These are phyloP conservation scores for Nothoprocta pentlandii DNA, from an alignment of 2,113 vertebrate genomes.

Conservation along the genomic window DNA sequence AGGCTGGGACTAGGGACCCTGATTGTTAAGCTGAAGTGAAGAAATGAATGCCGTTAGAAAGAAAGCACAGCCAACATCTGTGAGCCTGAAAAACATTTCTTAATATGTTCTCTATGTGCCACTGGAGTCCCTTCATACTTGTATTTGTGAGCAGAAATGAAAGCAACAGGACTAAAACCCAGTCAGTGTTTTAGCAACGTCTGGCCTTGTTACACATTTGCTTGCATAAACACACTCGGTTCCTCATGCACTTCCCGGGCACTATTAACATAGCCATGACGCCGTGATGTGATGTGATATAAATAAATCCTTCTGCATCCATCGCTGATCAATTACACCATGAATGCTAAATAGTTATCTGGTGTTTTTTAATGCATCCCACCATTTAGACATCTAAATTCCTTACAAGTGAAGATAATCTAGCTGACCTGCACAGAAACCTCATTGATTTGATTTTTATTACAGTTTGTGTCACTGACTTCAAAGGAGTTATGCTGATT, in stretches of 20 bases:
- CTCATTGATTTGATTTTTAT: neutral
- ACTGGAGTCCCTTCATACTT: neutral
- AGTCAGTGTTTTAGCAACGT: neutral
- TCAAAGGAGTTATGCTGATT: neutral
- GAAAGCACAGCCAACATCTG: neutral
- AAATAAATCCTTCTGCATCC: neutral
- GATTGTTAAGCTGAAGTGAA: neutral
- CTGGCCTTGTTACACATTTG: constrained; percentile 13
- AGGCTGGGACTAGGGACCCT: neutral
- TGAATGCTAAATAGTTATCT: neutral
- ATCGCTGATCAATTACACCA: neutral
- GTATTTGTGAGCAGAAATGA: neutral
- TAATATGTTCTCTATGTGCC: neutral
- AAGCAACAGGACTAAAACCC: neutral
- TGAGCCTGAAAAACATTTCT: neutral
- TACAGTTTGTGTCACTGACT: neutral
- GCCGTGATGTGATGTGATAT: neutral
- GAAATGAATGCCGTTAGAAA: neutral
- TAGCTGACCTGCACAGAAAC: neutral
- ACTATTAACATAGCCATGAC: neutral
- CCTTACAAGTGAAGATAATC: neutral
- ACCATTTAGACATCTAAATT: neutral
- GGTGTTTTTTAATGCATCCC: neutral
- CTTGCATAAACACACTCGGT: neutral
- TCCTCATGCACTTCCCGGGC: neutral